Base-by-base conservation (phyloP, 1,140 invertebrate species). In the Laupala kohalensis region DNA sequence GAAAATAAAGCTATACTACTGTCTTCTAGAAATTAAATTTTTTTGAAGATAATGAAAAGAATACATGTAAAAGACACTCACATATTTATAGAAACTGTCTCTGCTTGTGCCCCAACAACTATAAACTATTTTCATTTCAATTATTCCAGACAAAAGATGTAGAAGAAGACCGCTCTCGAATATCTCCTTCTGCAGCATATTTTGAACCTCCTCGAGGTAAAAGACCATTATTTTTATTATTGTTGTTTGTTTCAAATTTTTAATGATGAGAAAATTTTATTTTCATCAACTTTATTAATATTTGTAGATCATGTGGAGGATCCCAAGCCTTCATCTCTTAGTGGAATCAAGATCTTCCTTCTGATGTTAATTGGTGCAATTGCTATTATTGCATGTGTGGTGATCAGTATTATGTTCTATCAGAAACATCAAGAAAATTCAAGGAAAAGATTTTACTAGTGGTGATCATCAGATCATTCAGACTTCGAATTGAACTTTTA, bases 401-500 rank as follows among this genome's bases (percentile, higher is more conserved):
- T 96, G 6, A 86, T 96, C 68, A 94, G 90, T 53, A 92, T 95
- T 71, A 92, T 96, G 83, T 89, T 94, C 77, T 97, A 96, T 78
- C 92, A 95, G 78, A 95, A 96, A 79, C 88, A 92, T 73, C 90
- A 94, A 78, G 92, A 95, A 78, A 90, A 93, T 74, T 89, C 89
- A 75, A 86, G 92, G 78, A 97, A 97, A 82, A 86, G 94, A 76
- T 92, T 97, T 77, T 97, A 97, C 78, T 97, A 78, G 78, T 28
- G 37, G 19, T 2, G 37, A 53, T 2, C 4, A n/a, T n/a, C n/a
- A n/a, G n/a, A n/a, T n/a, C n/a, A n/a, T n/a, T n/a, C n/a, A n/a
- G n/a, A 53, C 19, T 1, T 53, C 19, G 37, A 19, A 53, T 53
- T 53, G 19, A 37, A 37, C 30, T 6, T 13, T 53, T 9, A 9